phyloP scores from a whole-genome alignment of 2,888 invertebrate species.

The Eustalomyia histrio region DNA sequence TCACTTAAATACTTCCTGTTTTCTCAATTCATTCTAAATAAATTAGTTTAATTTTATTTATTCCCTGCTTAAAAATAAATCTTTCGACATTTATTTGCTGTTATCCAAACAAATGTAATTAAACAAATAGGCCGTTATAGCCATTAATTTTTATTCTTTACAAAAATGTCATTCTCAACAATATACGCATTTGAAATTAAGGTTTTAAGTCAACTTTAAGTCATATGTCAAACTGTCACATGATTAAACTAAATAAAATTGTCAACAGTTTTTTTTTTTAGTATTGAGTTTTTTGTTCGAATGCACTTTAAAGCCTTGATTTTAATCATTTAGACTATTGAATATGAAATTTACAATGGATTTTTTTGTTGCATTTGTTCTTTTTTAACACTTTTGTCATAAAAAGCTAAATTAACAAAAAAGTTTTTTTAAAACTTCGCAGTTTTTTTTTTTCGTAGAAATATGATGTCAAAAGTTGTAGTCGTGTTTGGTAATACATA shows the following conservation, averaged over 20 bases:
- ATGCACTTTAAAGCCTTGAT: conserved; percentile 20
- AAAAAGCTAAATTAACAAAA: conserved; percentile 23
- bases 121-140: conserved; percentile 25
- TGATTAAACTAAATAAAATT: conserved; percentile 58
- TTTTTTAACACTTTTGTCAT: conserved; percentile 21
- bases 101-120: conserved; percentile 18
- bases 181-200: conserved; percentile 13
- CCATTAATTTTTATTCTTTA: background rate
- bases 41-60: conserved; percentile 16
- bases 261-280: conserved; percentile 43
- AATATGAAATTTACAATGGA: background rate
- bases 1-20: conserved; percentile 43
- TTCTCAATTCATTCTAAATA: conserved; percentile 1
- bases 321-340: background rate
- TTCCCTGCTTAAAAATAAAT: background rate
- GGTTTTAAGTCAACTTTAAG: conserved; percentile 44
- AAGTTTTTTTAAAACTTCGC: conserved; percentile 5
- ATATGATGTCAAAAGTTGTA: conserved; percentile 49
- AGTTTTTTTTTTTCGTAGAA: conserved; percentile 40
- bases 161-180: background rate
- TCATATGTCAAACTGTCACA: conserved; percentile 60
- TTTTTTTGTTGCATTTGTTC: conserved; percentile 1
- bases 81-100: background rate
- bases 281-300: conserved; percentile 18
- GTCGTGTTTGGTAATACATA: conserved; percentile 31